These are phyloP conservation scores for Rhagonycha lutea DNA, from an alignment of 2,888 invertebrate genomes.

Conservation along the genomic window DNA sequence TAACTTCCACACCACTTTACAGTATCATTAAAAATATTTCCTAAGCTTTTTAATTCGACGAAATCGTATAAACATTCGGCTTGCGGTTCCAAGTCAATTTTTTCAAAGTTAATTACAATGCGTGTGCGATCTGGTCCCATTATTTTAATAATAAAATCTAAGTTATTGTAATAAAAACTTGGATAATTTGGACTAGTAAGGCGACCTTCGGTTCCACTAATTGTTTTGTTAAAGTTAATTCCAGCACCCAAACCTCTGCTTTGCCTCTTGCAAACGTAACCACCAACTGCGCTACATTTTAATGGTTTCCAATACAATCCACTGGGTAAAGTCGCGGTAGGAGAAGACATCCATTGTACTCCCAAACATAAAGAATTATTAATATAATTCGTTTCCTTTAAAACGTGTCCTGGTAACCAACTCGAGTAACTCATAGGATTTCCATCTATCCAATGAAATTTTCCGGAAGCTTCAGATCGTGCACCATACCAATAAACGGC, in stretches of 20 bases:
- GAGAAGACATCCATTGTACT: constrained; percentile 70
- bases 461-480: constrained; percentile 53
- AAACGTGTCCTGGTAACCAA: constrained; percentile 60
- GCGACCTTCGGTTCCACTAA: constrained; percentile 67
- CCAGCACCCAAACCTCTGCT: constrained; percentile 53
- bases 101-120: constrained; percentile 69
- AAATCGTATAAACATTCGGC: constrained; percentile 80
- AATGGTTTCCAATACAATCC: constrained; percentile 74
- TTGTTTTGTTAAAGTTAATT: constrained; percentile 65
- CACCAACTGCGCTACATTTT: constrained; percentile 66
- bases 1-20: constrained; percentile 62
- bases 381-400: constrained; percentile 44
- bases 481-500: constrained; percentile 78
- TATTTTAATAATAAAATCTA: constrained; percentile 72
- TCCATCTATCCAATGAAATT: constrained; percentile 71
- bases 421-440: constrained; percentile 61
- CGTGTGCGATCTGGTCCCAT: constrained; percentile 68
- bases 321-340: constrained; percentile 67
- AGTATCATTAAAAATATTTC: constrained; percentile 48
- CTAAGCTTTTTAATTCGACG: constrained; percentile 63
- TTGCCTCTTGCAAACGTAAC: constrained; percentile 63
- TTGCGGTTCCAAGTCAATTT: constrained; percentile 75
- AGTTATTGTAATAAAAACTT: constrained; percentile 69
- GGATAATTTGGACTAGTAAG: constrained; percentile 76
- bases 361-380: constrained; percentile 56